A percentile compares a stretch with the other conserved stretches of the same genome.
These are phyloP conservation scores for Nomada lathburiana DNA, from an alignment of 2,888 invertebrate species.

Conservation along the genomic window DNA sequence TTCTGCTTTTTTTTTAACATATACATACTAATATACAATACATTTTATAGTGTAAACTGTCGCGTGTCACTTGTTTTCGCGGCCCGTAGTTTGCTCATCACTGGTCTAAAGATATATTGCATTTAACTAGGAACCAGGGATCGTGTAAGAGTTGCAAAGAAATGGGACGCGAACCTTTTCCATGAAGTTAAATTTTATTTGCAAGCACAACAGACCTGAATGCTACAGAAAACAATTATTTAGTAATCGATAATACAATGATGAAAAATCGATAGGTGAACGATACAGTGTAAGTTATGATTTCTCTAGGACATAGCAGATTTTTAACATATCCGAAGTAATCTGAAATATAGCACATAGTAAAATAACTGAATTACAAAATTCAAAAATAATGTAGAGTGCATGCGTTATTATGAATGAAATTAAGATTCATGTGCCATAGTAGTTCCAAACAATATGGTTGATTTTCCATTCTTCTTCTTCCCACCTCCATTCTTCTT, in stretches of 20 bases:
- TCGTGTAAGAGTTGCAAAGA: background rate
- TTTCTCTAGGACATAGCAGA: slow-evolving; percentile 25
- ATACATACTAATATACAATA: too few relatives aligned
- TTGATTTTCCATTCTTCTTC: slow-evolving; percentile 90
- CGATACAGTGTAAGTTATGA: slow-evolving; percentile 10
- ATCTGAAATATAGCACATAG: slow-evolving; percentile 7
- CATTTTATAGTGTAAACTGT: too few relatives aligned
- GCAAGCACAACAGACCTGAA: slow-evolving; percentile 55
- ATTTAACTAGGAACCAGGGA: background rate
- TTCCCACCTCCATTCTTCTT: slow-evolving; percentile 44
- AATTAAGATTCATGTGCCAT: slow-evolving; percentile 81
- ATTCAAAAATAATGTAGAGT: slow-evolving; percentile 34
- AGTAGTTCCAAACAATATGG: slow-evolving; percentile 90
- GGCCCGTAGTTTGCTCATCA: too few relatives aligned
- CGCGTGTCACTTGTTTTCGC: too few relatives aligned
- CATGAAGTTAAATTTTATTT: slow-evolving; percentile 69
- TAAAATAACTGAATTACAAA: slow-evolving; percentile 33
- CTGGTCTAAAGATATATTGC: too few relatives aligned
- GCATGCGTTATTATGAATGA: slow-evolving; percentile 25
- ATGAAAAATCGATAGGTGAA: slow-evolving; percentile 16
- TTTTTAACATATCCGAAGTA: slow-evolving; percentile 41
- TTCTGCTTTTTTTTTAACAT: too few relatives aligned
- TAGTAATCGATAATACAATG: slow-evolving; percentile 34
- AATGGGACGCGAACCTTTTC: slow-evolving; percentile 4
- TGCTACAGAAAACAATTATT: slow-evolving; percentile 54